A percentile compares a stretch with the other conserved stretches of the same genome.
phyloP scores from a whole-genome alignment of 2,888 invertebrate genomes.

The Lycophotia porphyrea region DNA sequence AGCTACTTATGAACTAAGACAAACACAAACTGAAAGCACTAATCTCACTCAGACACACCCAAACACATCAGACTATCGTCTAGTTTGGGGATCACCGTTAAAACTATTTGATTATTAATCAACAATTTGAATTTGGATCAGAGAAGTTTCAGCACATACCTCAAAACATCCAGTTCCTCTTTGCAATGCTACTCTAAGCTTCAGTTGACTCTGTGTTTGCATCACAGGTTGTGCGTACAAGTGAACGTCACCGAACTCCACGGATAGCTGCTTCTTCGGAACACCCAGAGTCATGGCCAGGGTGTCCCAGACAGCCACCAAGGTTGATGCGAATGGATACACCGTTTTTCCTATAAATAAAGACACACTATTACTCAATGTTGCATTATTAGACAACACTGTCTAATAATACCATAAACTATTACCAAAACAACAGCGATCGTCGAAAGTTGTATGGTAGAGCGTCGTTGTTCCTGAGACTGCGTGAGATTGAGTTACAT shows the following conservation, averaged over 20 bases:
- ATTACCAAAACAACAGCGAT: neutral
- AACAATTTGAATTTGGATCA: neutral
- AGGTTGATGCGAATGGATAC: constrained; percentile 94
- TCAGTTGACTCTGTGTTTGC: constrained; percentile 87
- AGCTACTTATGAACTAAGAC: too few species aligned
- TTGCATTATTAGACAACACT: neutral
- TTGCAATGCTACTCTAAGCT: constrained; percentile 90
- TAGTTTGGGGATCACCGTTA: neutral
- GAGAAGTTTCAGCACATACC: constrained; percentile 71
- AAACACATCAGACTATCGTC: too few species aligned
- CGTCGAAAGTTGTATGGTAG: neutral
- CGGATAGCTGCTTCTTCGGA: constrained; percentile 91
- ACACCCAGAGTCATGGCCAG: constrained; percentile 90
- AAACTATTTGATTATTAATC: too few species aligned
- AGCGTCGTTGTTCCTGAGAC: neutral
- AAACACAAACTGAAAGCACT: too few species aligned
- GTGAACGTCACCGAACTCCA: constrained; percentile 91
- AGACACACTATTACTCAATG: too few species aligned
- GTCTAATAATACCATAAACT: neutral
- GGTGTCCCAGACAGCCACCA: constrained; percentile 93
- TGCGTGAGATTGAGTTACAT: neutral
- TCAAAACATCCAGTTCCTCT: constrained; percentile 91
- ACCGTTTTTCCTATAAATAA: constrained; percentile 89
- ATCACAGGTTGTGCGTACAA: constrained; percentile 90
- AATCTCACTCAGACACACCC: too few species aligned